Conservation (phyloP, 2,888 invertebrate species). For the Oasisia sp. region DNA sequence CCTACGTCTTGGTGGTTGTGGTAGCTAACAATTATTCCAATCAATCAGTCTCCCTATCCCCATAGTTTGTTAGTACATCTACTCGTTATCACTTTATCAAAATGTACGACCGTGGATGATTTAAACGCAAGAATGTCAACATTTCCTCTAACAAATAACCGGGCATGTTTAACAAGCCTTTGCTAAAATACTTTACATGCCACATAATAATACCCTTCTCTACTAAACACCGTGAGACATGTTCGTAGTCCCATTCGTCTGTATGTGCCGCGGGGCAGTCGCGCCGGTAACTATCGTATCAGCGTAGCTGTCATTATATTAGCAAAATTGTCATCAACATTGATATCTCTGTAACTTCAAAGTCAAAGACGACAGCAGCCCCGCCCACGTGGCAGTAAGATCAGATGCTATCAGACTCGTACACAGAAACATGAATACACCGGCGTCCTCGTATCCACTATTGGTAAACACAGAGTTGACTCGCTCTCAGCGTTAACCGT, state of each 20-base stretch:
- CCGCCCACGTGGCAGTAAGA: neutral
- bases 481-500: neutral
- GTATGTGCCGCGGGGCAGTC: neutral
- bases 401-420: neutral
- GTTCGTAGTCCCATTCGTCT: neutral
- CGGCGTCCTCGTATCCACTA: neutral
- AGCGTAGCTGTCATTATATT: neutral
- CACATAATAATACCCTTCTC: neutral
- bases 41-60: too few relatives aligned
- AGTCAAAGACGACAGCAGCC: neutral
- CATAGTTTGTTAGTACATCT: too few relatives aligned
- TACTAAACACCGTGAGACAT: neutral
- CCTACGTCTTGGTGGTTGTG: too few relatives aligned
- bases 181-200: neutral
- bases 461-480: neutral
- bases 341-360: slow-evolving; percentile 9
- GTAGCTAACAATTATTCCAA: too few relatives aligned
- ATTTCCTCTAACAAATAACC: neutral
- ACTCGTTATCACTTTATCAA: too few relatives aligned
- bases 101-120: neutral
- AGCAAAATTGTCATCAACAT: neutral
- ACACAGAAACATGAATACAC: neutral
- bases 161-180: neutral
- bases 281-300: neutral
- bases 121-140: neutral